These are phyloP conservation scores for Lutraria rhynchaena DNA, from an alignment of 1,140 invertebrate species.

Conservation along the genomic window DNA sequence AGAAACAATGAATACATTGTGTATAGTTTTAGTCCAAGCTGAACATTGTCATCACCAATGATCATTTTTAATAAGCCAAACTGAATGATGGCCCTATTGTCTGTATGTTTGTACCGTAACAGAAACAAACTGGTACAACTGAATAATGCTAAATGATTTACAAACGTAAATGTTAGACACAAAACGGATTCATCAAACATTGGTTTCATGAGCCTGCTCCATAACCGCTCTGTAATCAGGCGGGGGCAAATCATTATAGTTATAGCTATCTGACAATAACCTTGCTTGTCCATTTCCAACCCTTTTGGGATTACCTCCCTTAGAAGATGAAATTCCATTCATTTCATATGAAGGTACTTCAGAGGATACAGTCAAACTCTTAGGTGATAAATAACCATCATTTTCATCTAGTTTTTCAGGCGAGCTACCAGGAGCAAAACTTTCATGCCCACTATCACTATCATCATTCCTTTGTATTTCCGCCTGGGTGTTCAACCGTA, in stretches of 20 bases:
- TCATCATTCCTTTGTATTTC: slow-evolving; percentile 75
- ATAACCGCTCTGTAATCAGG: slow-evolving; percentile 66
- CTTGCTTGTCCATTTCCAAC: slow-evolving; percentile 40
- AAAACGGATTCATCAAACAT: slow-evolving; percentile 23
- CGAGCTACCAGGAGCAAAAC: slow-evolving; percentile 74
- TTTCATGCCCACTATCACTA: slow-evolving; percentile 78
- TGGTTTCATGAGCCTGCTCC: slow-evolving; percentile 55
- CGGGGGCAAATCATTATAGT: slow-evolving; percentile 62
- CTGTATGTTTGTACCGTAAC: too few relatives aligned
- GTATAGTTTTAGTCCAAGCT: too few relatives aligned
- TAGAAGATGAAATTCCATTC: slow-evolving; percentile 15
- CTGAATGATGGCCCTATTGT: too few relatives aligned
- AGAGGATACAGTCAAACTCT: slow-evolving; percentile 51
- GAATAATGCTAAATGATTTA: neutral
- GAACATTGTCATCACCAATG: too few relatives aligned
- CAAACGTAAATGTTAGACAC: neutral
- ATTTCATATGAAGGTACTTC: slow-evolving; percentile 29
- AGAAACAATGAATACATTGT: too few relatives aligned
- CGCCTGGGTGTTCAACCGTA: slow-evolving; percentile 66
- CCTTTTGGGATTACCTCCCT: slow-evolving; percentile 18
- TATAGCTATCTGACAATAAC: slow-evolving; percentile 43
- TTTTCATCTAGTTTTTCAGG: slow-evolving; percentile 69
- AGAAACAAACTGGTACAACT: too few relatives aligned
- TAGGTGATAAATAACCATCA: slow-evolving; percentile 76
- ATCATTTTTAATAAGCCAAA: too few relatives aligned